These are phyloP conservation scores for Drosophila repleta DNA, from an alignment of 1,140 invertebrate genomes.

Conservation along the genomic window DNA sequence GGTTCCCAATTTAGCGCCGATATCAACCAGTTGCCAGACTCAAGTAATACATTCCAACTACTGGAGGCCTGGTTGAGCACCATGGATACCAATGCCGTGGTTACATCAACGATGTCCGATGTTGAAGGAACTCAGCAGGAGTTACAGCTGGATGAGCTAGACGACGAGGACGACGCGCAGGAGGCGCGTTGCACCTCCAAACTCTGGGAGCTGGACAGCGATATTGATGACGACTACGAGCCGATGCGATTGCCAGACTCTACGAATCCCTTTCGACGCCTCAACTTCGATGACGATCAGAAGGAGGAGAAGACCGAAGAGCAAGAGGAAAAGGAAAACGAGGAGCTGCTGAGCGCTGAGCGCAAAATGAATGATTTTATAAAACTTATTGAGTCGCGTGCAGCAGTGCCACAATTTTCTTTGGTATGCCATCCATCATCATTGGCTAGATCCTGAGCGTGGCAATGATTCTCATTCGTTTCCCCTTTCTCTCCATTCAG, in stretches of 20 bases:
- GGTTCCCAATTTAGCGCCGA: neutral
- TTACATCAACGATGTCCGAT: neutral
- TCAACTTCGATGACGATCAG: too few species aligned
- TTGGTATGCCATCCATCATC: conserved; percentile 20
- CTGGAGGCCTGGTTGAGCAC: neutral
- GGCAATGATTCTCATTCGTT: neutral
- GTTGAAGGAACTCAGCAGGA: too few species aligned
- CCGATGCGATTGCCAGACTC: too few species aligned
- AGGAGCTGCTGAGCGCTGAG: neutral
- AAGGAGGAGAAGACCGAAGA: neutral
- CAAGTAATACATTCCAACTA: neutral
- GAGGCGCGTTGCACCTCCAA: too few species aligned
- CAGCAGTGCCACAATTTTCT: conserved; percentile 28
- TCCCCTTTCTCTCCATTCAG: conserved; percentile 2
- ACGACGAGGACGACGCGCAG: too few species aligned
- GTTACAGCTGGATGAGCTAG: too few species aligned
- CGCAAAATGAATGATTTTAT: conserved; percentile 11
- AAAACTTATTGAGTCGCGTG: neutral
- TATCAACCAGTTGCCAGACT: neutral
- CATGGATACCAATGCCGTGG: too few species aligned
- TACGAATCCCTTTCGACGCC: conserved; percentile 30
- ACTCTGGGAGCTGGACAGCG: too few species aligned
- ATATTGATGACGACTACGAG: too few species aligned
- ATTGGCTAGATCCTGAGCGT: too few species aligned
- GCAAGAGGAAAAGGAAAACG: neutral